A percentile compares a stretch with the other conserved stretches of the same genome.
These are phyloP conservation scores for Agelastica alni DNA, from an alignment of 2,888 invertebrate genomes.

Conservation along the genomic window DNA sequence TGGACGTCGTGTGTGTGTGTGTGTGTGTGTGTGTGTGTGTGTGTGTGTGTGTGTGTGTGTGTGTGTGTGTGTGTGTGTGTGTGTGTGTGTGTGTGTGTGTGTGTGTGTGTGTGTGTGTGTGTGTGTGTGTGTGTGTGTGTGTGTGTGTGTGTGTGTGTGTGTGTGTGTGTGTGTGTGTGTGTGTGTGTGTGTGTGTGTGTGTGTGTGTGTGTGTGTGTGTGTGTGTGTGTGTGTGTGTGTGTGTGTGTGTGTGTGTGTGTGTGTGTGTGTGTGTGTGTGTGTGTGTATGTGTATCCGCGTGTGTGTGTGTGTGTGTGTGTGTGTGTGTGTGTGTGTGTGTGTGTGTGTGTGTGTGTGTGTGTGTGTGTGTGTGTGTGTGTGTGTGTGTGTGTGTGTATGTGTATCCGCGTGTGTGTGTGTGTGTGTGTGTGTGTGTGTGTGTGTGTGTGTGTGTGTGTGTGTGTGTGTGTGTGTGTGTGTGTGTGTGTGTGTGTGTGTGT, in stretches of 20 bases:
- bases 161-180: slow-evolving; percentile 10
- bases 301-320: slow-evolving; percentile 10
- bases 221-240: slow-evolving; percentile 10
- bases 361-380: slow-evolving; percentile 10
- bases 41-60: no score
- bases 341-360: slow-evolving; percentile 10
- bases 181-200: slow-evolving; percentile 10
- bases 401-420: no score
- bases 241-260: slow-evolving; percentile 10
- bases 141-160: slow-evolving; percentile 10
- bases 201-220: slow-evolving; percentile 10
- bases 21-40: no score
- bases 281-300: no score
- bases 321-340: slow-evolving; percentile 10
- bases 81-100: slow-evolving; percentile 10
- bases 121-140: slow-evolving; percentile 10
- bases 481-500: slow-evolving; percentile 10
- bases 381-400: no score
- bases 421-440: slow-evolving; percentile 10
- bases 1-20: no score
- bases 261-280: slow-evolving; percentile 10
- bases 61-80: slow-evolving; percentile 10
- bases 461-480: slow-evolving; percentile 9
- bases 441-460: slow-evolving; percentile 9
- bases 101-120: slow-evolving; percentile 10